Conservation (phyloP, 2,113 vertebrate genomes). For the Sialia sialis region DNA sequence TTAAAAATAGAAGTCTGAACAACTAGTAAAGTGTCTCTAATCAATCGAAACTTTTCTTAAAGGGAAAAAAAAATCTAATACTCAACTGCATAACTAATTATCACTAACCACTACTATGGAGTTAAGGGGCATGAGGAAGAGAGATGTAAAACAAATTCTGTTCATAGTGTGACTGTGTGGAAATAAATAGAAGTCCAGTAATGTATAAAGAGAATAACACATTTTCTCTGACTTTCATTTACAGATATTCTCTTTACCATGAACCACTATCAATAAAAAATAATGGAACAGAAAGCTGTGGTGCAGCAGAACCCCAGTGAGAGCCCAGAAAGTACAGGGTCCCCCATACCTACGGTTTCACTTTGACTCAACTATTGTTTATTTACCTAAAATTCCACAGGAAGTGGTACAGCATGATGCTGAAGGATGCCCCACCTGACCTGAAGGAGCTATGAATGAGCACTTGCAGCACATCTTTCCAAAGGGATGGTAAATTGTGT, state of each 20-base stretch:
- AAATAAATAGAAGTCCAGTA: background rate
- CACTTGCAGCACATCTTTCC: background rate
- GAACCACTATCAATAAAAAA: background rate
- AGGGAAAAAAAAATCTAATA: background rate
- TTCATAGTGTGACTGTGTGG: background rate
- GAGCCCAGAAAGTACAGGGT: background rate
- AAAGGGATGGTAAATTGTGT: background rate
- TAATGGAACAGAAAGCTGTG: background rate
- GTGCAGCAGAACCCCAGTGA: background rate
- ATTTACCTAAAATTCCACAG: background rate
- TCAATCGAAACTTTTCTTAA: background rate
- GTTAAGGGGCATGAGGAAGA: background rate
- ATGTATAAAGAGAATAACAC: background rate
- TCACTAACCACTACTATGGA: background rate
- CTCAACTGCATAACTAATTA: background rate
- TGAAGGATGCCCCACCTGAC: background rate
- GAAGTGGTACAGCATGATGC: background rate
- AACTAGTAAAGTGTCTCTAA: background rate
- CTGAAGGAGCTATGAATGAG: background rate
- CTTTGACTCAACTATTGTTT: background rate
- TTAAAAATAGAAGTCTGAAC: constrained; percentile 16
- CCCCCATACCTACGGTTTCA: background rate
- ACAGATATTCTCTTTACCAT: background rate
- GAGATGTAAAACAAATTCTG: background rate
- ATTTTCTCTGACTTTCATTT: background rate